A percentile compares a stretch with the other conserved stretches of the same genome.
These are phyloP conservation scores for Psephotus haematonotus DNA, from an alignment of 2,113 vertebrate genomes.

Conservation along the genomic window DNA sequence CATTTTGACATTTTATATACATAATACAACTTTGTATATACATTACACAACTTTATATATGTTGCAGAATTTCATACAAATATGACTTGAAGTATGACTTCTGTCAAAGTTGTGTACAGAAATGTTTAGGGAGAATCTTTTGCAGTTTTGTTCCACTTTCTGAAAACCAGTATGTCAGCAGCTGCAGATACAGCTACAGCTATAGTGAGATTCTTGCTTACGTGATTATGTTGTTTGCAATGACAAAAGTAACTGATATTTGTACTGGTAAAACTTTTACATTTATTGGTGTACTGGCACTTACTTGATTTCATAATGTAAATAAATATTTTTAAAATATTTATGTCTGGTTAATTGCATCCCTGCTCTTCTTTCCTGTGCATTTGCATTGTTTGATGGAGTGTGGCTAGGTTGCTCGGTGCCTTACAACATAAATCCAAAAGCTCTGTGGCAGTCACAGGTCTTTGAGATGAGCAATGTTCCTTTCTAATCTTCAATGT, in stretches of 20 bases:
- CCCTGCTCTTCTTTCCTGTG: not conserved
- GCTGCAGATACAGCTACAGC: not conserved
- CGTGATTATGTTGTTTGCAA: not conserved
- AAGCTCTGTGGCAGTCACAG: not conserved
- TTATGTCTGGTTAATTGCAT: not conserved
- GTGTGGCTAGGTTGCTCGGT: not conserved
- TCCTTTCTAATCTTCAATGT: not conserved
- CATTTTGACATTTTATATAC: not conserved
- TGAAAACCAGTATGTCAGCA: not conserved
- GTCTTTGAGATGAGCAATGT: not conserved
- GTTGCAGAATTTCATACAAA: not conserved
- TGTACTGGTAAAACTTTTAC: not conserved
- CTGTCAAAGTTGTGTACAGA: not conserved
- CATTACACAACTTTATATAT: not conserved
- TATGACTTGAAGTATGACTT: not conserved
- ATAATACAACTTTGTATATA: not conserved
- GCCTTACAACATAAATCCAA: not conserved
- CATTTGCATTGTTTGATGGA: not conserved
- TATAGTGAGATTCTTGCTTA: not conserved
- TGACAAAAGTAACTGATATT: not conserved
- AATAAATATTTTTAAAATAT: not conserved
- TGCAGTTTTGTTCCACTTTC: not conserved
- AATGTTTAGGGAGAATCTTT: not conserved
- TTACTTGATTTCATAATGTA: not conserved
- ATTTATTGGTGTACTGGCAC: not conserved